A percentile compares a stretch with the other conserved stretches of the same genome.
Conservation (phyloP, 2,113 vertebrate species). For the Panthera leo region DNA sequence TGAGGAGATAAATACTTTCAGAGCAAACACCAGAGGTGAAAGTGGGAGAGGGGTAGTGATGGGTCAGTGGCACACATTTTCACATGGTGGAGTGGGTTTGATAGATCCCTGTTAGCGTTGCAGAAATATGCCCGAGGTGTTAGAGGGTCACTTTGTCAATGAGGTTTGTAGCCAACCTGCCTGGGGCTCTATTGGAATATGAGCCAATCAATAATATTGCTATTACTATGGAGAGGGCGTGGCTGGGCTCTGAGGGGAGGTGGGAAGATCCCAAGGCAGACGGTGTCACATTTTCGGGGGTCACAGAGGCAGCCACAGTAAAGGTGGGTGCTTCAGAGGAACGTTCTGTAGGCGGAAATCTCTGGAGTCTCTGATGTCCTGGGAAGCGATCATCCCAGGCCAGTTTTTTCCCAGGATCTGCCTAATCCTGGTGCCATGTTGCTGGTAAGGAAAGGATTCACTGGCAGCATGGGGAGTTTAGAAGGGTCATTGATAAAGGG, state of each 20-base stretch:
- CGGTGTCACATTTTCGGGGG: fast-evolving
- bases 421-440: fast-evolving
- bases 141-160: not conserved
- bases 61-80: not conserved
- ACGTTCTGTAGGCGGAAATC: fast-evolving
- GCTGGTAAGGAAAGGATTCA: not conserved
- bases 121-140: not conserved
- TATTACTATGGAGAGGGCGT: fast-evolving
- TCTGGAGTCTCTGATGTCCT: no score
- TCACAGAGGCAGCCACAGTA: not conserved
- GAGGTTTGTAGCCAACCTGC: no score
- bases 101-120: not conserved
- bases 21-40: not conserved
- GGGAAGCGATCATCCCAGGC: no score
- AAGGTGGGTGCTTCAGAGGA: not conserved
- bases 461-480: not conserved
- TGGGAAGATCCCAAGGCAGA: no score
- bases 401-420: fast-evolving
- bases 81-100: fast-evolving
- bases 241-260: not conserved
- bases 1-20: fast-evolving
- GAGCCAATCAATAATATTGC: no score
- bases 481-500: not conserved
- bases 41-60: fast-evolving
- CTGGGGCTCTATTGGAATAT: fast-evolving